Evolutionary conservation across 2,888 invertebrate species (phyloP), one percentile per base, ranked within the genome.

Genomic region (Unio pictorum): DNA sequence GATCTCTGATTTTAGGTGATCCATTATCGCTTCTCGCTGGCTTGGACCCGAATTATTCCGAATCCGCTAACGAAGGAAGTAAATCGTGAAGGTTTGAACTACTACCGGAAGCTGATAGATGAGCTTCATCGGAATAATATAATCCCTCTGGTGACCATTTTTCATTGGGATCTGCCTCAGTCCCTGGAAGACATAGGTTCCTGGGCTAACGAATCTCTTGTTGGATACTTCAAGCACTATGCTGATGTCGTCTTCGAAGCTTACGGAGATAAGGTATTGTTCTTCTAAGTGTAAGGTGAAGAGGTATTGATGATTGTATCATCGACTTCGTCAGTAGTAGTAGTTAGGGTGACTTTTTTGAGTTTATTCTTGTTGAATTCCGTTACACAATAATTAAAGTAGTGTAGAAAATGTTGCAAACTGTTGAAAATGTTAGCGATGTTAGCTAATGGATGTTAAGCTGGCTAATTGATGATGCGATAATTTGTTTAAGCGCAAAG

Each of bases 21-120:
- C 34, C 79, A 79, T 69, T 87, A 85, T 68, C 85, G 91, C 59
- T 90, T 91, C 73, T 91, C 90, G 0, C 75, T 91, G 45, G 93
- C 94, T 0, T 95, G 95, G 95, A 89, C 94, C 0, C 91, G 95
- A 65, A 91, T 95, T 64, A 90, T 95, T 73, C 95, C 95, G 0
- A 92, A 91, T 15, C 69, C 69, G n/a, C 72, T 74, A 17, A 76
- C 79, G 5, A 61, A 56, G 6, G 67, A 66, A 15, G n/a, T 95
- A 34, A 96, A 94, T 85, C 90, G 91, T 56, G 91, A 92, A 3
- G 96, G 95, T 20, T 91, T 96, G 18, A 90, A 92, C 70, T 95
- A 95, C 89, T 96, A 96, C 87, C 93, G 93, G 82, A 92, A 93
- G 77, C 89, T 96, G 61, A 94, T 96, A 67, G 91, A 94, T 81